These are phyloP conservation scores for Rutilus rutilus DNA, from an alignment of 2,113 vertebrate species.

Conservation along the genomic window DNA sequence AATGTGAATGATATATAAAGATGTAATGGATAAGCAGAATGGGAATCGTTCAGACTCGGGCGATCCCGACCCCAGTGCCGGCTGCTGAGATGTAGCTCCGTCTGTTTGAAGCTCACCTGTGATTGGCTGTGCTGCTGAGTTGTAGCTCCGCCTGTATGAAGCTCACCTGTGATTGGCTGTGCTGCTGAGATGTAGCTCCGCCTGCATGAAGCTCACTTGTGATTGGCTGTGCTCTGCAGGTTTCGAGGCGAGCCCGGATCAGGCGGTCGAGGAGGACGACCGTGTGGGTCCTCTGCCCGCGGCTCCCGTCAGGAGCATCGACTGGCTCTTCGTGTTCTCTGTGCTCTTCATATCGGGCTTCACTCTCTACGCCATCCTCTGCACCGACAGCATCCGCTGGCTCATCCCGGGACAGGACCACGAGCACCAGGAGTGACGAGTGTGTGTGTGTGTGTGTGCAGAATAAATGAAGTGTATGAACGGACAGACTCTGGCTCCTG, in stretches of 20 bases:
- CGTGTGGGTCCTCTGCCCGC: slow-evolving; percentile 85
- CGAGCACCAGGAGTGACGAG: slow-evolving; percentile 94
- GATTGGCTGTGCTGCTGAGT: too few relatives aligned
- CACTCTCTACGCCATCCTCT: slow-evolving; percentile 85
- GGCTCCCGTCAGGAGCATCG: slow-evolving; percentile 83
- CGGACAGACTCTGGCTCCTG: too few relatives aligned
- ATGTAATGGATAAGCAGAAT: too few relatives aligned
- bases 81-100: too few relatives aligned
- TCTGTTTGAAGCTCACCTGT: too few relatives aligned
- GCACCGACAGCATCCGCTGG: slow-evolving; percentile 93
- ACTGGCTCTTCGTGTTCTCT: slow-evolving; percentile 96
- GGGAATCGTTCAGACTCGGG: too few relatives aligned
- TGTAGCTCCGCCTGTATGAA: neutral
- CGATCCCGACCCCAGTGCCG: too few relatives aligned
- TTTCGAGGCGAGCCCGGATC: slow-evolving; percentile 82
- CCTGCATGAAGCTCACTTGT: too few relatives aligned
- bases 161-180: too few relatives aligned
- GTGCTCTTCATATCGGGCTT: slow-evolving; percentile 89
- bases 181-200: too few relatives aligned
- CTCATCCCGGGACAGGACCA: slow-evolving; percentile 95
- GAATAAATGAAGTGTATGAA: too few relatives aligned
- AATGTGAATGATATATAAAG: too few relatives aligned
- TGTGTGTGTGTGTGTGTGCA: slow-evolving; percentile 37
- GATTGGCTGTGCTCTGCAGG: slow-evolving; percentile 70
- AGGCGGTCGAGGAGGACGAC: slow-evolving; percentile 81